Evolutionary conservation across 2,113 vertebrate species (phyloP), one percentile per base, ranked within the genome.

Genomic region (Aphyosemion australe): DNA sequence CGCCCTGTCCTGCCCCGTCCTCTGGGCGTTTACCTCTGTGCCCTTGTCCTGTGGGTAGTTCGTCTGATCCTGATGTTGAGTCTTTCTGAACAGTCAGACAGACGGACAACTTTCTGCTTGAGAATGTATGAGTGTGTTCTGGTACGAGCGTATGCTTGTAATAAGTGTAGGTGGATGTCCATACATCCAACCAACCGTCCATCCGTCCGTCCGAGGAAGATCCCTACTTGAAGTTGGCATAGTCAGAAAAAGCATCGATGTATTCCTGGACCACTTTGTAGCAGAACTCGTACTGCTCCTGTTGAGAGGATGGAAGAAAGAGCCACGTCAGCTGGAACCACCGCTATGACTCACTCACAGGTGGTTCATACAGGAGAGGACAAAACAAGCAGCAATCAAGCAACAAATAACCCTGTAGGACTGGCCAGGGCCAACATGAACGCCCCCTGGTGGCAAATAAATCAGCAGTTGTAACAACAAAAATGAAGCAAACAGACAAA

Each of bases 271-370:
- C 97, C 92, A 99, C 97, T 91, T 97, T 99, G 94, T 99, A 99
- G 93, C 97, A 99, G 94, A 99, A 99, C 90, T 99, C 97, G 55
- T 99, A 99, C 94, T 99, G 97, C 91, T 99, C 97, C 97, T 99
- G 90, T 0, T 46, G 73, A 57, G 4, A 26, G 15, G 19, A 32
- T 18, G 16, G 12, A 53, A 21, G 19, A 65, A 31, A 59, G 5
- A 39, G 10, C 13, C 13, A 26, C 3, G 11, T 72, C 50, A 81
- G 66, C 16, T 37, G 7, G 10, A 46, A 43, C 13, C 6, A 50
- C 8, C 39, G 11, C 3, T 32, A 5, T 5, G 41, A 42, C 12
- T 42, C 41, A 42, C 34, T 37, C 34, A 37, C 34, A 5, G 34
- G 4, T 1, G 26, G 26, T 26, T 26, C 26, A 26, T 26, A 26